Evolutionary conservation across 2,797 vertebrate genomes (phyloP), one percentile per base, ranked within the genome.

Genomic region (Catamblyrhynchus diadema): DNA sequence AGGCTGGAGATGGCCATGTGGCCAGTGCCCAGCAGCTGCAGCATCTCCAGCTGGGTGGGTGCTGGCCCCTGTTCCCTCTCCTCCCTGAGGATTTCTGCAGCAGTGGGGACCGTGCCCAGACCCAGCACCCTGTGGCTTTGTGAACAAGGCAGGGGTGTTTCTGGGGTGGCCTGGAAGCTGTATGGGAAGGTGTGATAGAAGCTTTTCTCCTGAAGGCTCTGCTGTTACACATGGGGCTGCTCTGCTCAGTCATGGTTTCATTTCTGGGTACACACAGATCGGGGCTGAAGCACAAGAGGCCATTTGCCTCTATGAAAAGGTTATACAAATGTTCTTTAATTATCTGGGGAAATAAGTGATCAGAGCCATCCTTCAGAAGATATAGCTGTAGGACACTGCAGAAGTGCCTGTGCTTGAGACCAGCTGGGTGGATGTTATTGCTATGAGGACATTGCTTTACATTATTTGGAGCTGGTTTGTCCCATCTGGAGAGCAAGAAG

Each of bases 91-190:
- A 33, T 65, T 66, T 90, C 48, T 35, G 32, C 1, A 13, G 66
- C 2, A 0, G 10, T 30, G 53, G 28, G 42, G 30, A 17, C 14
- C 0, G 0, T 57, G 30, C 44, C 41, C 54, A 60, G 44, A 14
- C 18, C 41, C 66, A 50, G 71, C 0, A 0, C 24, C 14, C 18
- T 0, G 0, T 56, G 77, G n/a, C 62, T 69, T 72, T 64, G 64
- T 0, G 4, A 64, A 15, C 0, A 9, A 39, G 45, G 14, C 33
- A 47, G n/a, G 13, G 1, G 5, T 53, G 54, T 81, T 70, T 66
- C 42, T 37, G 4, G 18, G 42, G 56, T 48, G 66, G 33, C 32
- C 59, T 56, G 62, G 35, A 56, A 23, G 10, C 16, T 10, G 12
- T 22, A 4, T 14, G 72, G 59, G 50, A 69, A 24, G n/a, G 12